Evolutionary conservation across 2,113 vertebrate genomes (phyloP).

Genomic region (Lycaon pictus): DNA sequence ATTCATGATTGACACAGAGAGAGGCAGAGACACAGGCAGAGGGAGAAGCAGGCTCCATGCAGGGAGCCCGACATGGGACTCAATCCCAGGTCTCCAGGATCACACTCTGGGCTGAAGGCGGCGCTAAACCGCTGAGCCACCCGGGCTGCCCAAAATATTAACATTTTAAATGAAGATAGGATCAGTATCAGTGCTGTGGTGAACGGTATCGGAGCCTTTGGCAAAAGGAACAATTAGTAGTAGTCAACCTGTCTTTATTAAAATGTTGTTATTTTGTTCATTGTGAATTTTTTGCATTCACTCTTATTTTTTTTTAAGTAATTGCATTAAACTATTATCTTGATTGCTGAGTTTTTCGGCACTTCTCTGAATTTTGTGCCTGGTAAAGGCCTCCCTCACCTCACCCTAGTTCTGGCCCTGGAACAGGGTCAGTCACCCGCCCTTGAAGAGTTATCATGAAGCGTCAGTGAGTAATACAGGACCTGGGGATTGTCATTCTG

Average conservation of each 20-base stretch:
- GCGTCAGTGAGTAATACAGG: fast-evolving
- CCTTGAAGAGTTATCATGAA: not conserved
- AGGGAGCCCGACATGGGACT: no score
- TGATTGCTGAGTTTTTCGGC: no score
- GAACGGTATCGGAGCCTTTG: fast-evolving
- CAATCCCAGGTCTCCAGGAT: no score
- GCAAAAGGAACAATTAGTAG: not conserved
- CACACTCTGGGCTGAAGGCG: no score
- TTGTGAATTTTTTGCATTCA: not conserved
- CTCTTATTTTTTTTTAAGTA: not conserved
- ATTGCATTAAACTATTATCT: not conserved
- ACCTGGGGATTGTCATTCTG: not conserved
- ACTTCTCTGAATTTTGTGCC: not conserved
- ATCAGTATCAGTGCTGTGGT: fast-evolving
- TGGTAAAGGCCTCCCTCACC: not conserved
- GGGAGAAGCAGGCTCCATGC: no score
- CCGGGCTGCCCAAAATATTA: not conserved
- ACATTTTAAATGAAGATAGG: not conserved
- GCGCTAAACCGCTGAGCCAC: not conserved
- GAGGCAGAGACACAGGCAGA: no score
- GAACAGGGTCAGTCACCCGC: fast-evolving
- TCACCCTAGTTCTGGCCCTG: not conserved
- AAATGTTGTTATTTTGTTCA: not conserved
- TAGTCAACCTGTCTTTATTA: not conserved
- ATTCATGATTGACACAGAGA: no score